Percentiles rank a stretch among this genome's conserved stretches.
Conservation (phyloP, 2,113 vertebrate species). For the Dolichallabes microphthalmus region DNA sequence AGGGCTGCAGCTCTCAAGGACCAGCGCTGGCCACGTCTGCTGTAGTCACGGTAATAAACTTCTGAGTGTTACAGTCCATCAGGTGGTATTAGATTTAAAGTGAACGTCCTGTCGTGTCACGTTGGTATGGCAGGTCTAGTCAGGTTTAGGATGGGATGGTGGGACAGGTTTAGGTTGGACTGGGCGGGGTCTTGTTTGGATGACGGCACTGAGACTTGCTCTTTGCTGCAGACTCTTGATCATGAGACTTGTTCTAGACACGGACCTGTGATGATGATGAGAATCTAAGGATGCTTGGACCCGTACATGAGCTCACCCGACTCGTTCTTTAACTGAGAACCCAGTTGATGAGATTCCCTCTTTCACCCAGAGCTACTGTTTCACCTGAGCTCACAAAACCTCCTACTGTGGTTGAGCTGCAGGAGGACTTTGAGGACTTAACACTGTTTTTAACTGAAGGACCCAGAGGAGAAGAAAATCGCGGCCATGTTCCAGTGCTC, state of each 20-base stretch:
- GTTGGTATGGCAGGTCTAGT: too few species aligned
- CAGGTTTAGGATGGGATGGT: too few species aligned
- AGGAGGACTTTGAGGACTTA: neutral
- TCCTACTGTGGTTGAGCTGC: neutral
- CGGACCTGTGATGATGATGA: neutral
- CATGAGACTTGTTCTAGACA: neutral
- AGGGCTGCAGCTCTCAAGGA: too few species aligned
- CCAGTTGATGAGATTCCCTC: neutral
- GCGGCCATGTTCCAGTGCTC: neutral
- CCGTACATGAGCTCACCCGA: neutral
- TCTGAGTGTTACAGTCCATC: too few species aligned
- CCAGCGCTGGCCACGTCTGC: too few species aligned
- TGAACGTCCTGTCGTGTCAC: too few species aligned
- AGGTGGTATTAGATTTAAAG: too few species aligned
- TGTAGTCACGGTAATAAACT: too few species aligned
- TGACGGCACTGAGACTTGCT: neutral
- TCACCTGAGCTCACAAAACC: neutral
- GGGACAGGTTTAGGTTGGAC: too few species aligned
- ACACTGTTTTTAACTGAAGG: neutral
- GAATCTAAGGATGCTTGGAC: neutral
- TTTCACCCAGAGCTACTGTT: neutral
- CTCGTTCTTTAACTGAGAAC: neutral
- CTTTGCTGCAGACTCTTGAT: neutral
- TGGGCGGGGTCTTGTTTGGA: too few species aligned
- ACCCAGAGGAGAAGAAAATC: neutral